Percentiles rank a stretch among this genome's conserved stretches.
phyloP scores from a whole-genome alignment of 2,113 vertebrate genomes.

The Nibea coibor region DNA sequence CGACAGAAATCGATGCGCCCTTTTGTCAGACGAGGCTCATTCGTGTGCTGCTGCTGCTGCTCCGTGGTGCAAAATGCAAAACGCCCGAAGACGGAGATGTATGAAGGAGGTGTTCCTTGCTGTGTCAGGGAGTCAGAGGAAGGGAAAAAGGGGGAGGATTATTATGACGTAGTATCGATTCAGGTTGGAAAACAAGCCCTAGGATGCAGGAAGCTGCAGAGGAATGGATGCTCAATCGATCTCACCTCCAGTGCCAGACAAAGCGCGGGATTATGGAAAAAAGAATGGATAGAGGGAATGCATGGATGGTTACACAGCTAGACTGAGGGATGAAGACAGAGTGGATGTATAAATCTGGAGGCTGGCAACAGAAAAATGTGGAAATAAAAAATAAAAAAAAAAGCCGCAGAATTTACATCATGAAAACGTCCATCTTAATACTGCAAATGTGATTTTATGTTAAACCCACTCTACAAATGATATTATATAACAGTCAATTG shows the following conservation, averaged over 20 bases:
- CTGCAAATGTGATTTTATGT: conserved; percentile 28
- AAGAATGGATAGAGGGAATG: conserved; percentile 14
- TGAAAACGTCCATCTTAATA: conserved; percentile 31
- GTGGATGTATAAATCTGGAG: background rate
- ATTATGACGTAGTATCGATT: conserved; percentile 62
- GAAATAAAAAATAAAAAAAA: background rate
- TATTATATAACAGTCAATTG: conserved; percentile 46
- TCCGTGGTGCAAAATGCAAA: conserved; percentile 34
- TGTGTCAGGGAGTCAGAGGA: conserved; percentile 6
- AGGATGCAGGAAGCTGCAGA: conserved; percentile 48
- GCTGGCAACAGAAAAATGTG: background rate
- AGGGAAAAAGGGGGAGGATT: conserved; percentile 13
- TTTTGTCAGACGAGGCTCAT: conserved; percentile 35
- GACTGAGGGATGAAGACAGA: conserved; percentile 28
- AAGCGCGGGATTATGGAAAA: conserved; percentile 37
- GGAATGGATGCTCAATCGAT: conserved; percentile 47
- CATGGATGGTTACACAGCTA: conserved; percentile 23
- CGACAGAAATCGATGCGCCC: conserved; percentile 40
- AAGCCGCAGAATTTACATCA: conserved; percentile 21
- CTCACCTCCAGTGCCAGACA: conserved; percentile 29
- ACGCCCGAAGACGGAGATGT: conserved; percentile 35
- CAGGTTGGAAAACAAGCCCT: conserved; percentile 51
- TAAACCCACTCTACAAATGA: conserved; percentile 41
- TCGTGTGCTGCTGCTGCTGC: background rate
- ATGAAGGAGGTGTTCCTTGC: conserved; percentile 22